phyloP scores from a whole-genome alignment of 2,888 invertebrate species.

The Autographa pulchrina region DNA sequence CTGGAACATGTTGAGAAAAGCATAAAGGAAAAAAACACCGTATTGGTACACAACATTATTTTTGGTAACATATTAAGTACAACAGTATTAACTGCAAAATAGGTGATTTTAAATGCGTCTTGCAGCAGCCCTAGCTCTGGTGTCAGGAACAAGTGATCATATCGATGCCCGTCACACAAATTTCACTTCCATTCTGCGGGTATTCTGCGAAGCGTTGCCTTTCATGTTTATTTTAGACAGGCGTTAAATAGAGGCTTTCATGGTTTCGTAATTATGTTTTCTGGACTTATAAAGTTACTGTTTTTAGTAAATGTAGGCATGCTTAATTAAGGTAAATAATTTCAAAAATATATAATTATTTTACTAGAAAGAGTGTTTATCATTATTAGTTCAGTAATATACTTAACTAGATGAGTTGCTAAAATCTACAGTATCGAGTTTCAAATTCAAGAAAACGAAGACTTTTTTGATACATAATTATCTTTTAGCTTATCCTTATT shows the following conservation, averaged over 20 bases:
- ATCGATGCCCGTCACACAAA: not conserved
- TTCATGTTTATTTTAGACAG: not conserved
- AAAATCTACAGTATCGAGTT: too few species aligned
- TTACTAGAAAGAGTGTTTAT: too few species aligned
- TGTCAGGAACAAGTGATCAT: not conserved
- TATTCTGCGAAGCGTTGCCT: not conserved
- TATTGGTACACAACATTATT: too few species aligned
- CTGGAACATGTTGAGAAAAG: too few species aligned
- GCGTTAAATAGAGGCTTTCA: not conserved
- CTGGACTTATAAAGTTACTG: not conserved
- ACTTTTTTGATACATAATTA: not conserved
- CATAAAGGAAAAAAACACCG: too few species aligned
- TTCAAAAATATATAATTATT: too few species aligned
- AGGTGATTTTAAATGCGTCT: not conserved
- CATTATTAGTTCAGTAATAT: too few species aligned
- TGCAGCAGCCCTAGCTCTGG: not conserved
- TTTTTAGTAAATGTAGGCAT: not conserved
- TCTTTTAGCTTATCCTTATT: not conserved
- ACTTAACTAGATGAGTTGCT: too few species aligned
- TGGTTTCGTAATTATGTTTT: not conserved
- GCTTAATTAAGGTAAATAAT: too few species aligned
- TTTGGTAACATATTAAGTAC: too few species aligned
- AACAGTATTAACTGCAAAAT: too few species aligned
- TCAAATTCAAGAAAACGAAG: not conserved
- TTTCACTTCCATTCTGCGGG: not conserved